Evolutionary conservation across 92 coral and sea anemone species (phyloP).

Genomic region (Parazoanthus atlanticus): DNA sequence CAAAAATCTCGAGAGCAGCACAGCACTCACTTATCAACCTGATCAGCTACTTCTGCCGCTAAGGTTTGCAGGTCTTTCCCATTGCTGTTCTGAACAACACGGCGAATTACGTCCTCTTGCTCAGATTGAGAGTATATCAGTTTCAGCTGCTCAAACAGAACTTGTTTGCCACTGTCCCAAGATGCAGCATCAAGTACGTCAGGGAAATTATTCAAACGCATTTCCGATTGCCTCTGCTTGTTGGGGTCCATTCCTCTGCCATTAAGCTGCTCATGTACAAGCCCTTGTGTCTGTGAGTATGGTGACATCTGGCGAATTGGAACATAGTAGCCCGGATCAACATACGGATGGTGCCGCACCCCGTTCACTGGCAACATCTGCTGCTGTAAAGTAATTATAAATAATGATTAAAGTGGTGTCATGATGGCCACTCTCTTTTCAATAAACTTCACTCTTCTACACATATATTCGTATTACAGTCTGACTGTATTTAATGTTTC

Average conservation of each 20-base stretch:
- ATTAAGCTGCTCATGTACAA: not conserved
- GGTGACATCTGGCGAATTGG: constrained; percentile 32
- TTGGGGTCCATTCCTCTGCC: constrained; percentile 12
- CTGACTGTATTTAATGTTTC: no score
- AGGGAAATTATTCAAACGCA: not conserved
- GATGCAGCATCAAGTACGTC: constrained; percentile 42
- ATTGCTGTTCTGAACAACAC: not conserved
- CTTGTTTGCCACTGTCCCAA: constrained; percentile 13
- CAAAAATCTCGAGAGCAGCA: not conserved
- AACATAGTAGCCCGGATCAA: constrained; percentile 21
- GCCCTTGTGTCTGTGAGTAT: constrained; percentile 1
- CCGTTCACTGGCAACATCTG: constrained; percentile 12
- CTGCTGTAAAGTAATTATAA: constrained; percentile 15
- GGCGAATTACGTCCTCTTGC: constrained; percentile 17
- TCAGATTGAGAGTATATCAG: constrained; percentile 16
- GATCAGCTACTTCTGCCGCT: not conserved
- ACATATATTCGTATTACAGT: no score
- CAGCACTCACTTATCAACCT: not conserved
- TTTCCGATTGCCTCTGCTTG: not conserved
- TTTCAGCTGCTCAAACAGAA: constrained; percentile 18
- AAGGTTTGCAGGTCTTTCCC: constrained; percentile 7
- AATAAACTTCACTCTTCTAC: not conserved
- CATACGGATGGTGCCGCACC: constrained; percentile 10
- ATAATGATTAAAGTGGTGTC: not conserved
- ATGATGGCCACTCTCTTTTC: not conserved